A percentile compares a stretch with the other conserved stretches of the same genome.
phyloP scores from a whole-genome alignment of 2,113 vertebrate species.

The Tauraco erythrolophus region DNA sequence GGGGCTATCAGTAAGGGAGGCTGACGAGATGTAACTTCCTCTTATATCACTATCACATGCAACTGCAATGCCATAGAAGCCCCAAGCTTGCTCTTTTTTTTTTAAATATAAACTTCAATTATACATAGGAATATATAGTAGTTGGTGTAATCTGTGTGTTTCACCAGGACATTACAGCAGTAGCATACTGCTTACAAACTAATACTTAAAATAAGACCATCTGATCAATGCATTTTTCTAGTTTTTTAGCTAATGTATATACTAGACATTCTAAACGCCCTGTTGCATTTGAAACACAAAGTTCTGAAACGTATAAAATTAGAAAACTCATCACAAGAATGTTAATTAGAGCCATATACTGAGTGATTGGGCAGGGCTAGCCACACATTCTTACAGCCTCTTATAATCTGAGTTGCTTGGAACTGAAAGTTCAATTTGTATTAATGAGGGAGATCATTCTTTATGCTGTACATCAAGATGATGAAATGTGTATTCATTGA shows the following conservation, averaged over 20 bases:
- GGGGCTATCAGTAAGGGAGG: not conserved
- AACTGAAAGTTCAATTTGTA: constrained; percentile 14
- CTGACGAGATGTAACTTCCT: not conserved
- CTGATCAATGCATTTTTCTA: not conserved
- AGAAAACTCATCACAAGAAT: not conserved
- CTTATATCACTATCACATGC: not conserved
- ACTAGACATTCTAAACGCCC: not conserved
- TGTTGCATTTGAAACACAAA: not conserved
- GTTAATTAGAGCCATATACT: not conserved
- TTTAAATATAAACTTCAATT: not conserved
- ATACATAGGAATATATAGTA: not conserved
- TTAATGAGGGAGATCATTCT: constrained; percentile 27
- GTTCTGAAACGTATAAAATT: not conserved
- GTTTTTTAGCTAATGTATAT: not conserved
- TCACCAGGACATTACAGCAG: not conserved
- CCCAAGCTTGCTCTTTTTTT: not conserved
- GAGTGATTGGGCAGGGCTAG: not conserved
- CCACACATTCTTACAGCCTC: not conserved
- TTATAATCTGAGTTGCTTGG: not conserved
- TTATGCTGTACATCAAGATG: not conserved
- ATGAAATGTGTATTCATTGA: not conserved
- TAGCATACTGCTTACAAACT: not conserved
- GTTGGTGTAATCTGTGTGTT: not conserved
- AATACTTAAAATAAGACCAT: not conserved
- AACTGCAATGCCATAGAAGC: not conserved